Conservation (phyloP, 2,113 vertebrate species). For the Eublepharis macularius region DNA sequence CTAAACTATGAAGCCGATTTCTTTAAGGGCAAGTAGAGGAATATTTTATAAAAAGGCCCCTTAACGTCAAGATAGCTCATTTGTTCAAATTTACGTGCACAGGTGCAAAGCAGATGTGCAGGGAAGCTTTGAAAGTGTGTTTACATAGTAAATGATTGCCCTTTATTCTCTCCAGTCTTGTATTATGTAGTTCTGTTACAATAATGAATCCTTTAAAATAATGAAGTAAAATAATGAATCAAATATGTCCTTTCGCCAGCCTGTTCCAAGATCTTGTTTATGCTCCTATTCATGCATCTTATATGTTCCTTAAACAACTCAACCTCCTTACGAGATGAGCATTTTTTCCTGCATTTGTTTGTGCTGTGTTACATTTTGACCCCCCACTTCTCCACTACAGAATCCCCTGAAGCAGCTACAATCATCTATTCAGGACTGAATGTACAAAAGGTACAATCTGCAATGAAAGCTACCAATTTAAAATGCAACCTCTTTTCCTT, state of each 20-base stretch:
- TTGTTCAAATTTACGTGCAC: neutral
- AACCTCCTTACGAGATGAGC: neutral
- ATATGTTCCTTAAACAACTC: neutral
- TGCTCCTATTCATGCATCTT: neutral
- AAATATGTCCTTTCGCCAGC: neutral
- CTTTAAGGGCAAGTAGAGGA: neutral
- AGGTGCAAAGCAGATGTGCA: conserved; percentile 31
- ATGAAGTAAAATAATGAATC: conserved; percentile 9
- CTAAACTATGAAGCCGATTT: neutral
- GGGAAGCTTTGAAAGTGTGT: neutral
- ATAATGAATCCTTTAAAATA: conserved; percentile 9
- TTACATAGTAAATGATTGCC: conserved; percentile 2
- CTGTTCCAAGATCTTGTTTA: neutral
- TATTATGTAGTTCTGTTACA: neutral
- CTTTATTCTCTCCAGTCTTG: neutral
- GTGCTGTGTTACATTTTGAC: neutral
- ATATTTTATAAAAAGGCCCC: neutral
- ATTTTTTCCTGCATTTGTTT: neutral
- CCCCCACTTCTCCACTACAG: neutral
- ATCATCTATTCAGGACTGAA: neutral
- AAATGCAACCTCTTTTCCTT: neutral
- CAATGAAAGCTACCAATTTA: neutral
- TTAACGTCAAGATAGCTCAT: neutral
- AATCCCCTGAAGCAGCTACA: neutral
- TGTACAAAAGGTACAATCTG: neutral